These are phyloP conservation scores for Leptestheria dahalacensis DNA, from an alignment of 1,140 invertebrate species.

Conservation along the genomic window DNA sequence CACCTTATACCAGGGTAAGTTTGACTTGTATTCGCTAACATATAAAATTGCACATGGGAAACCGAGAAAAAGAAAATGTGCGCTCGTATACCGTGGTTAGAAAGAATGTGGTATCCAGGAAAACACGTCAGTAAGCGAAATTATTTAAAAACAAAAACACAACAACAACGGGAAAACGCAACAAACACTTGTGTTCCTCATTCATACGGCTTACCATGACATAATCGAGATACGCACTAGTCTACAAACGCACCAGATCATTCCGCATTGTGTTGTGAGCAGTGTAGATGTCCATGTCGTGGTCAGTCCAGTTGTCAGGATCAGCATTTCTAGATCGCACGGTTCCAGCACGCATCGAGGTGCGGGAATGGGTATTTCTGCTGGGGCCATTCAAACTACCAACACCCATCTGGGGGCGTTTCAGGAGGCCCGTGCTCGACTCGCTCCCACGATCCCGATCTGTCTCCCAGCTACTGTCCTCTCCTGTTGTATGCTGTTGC, in stretches of 20 bases:
- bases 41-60: neutral
- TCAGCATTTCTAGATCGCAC: slow-evolving; percentile 40
- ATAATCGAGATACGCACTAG: too few species aligned
- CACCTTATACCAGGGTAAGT: slow-evolving; percentile 72
- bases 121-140: neutral
- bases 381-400: neutral
- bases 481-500: slow-evolving; percentile 13
- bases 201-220: too few species aligned
- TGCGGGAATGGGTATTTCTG: too few species aligned
- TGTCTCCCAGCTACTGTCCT: slow-evolving; percentile 18
- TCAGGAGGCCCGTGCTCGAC: neutral
- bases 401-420: neutral
- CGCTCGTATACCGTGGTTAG: neutral
- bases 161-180: neutral
- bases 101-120: neutral
- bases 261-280: slow-evolving; percentile 72
- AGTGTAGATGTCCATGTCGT: slow-evolving; percentile 91
- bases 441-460: slow-evolving; percentile 12
- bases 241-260: slow-evolving; percentile 63
- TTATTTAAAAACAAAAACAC: neutral
- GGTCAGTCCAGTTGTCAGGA: slow-evolving; percentile 82
- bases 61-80: neutral
- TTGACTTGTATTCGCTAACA: neutral
- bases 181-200: too few species aligned
- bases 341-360: slow-evolving; percentile 21